Percentiles rank a stretch among this genome's conserved stretches.
Evolutionary conservation across 2,888 invertebrate genomes (phyloP).

Genomic region (Punctoribates punctum): DNA sequence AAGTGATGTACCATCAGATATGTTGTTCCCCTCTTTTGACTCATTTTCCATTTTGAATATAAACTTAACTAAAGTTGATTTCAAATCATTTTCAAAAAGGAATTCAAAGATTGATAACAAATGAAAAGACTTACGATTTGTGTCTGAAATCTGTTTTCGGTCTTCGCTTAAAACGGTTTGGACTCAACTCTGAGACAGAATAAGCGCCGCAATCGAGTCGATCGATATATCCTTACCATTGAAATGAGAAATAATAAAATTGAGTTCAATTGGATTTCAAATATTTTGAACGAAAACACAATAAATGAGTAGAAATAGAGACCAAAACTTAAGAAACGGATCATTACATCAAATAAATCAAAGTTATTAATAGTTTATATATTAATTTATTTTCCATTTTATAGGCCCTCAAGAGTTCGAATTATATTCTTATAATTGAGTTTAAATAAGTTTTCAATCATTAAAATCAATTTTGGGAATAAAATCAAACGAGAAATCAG

Average conservation of each 20-base stretch:
- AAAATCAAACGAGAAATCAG: too few relatives aligned
- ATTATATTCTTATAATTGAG: too few relatives aligned
- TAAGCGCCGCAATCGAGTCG: constrained; percentile 3
- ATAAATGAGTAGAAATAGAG: neutral
- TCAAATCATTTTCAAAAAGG: neutral
- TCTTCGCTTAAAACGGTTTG: neutral
- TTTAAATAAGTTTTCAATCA: neutral
- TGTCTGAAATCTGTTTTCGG: neutral
- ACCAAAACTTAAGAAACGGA: neutral
- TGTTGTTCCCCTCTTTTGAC: constrained; percentile 22
- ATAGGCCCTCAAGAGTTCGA: too few relatives aligned
- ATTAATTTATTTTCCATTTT: neutral
- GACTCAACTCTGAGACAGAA: neutral
- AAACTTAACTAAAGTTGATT: constrained; percentile 18
- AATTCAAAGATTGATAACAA: neutral
- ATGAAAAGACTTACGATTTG: neutral
- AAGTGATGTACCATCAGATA: constrained; percentile 24
- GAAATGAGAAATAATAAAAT: neutral
- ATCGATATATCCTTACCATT: constrained; percentile 25
- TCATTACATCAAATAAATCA: neutral
- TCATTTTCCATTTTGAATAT: neutral
- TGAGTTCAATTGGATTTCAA: neutral
- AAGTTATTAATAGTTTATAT: constrained; percentile 12
- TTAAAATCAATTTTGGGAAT: neutral
- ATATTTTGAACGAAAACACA: neutral